A percentile compares a stretch with the other conserved stretches of the same genome.
These are phyloP conservation scores for Eurytemora carolleeae DNA, from an alignment of 1,140 invertebrate genomes.

Conservation along the genomic window DNA sequence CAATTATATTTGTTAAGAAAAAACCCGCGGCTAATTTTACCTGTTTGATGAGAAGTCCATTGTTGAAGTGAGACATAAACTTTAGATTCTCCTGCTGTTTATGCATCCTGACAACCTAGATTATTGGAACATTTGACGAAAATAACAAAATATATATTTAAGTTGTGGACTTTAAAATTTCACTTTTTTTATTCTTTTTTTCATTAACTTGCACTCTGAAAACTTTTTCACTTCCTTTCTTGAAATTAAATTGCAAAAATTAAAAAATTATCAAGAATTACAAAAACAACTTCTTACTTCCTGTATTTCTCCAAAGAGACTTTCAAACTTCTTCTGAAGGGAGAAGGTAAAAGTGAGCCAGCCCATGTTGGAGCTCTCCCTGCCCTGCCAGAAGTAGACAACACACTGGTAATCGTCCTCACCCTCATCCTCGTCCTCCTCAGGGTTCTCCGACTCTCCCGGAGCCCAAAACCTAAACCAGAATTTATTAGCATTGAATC, in stretches of 20 bases:
- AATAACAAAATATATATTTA: too few species aligned
- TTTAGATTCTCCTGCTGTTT: conserved; percentile 98
- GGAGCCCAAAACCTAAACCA: conserved; percentile 78
- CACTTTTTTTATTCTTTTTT: too few species aligned
- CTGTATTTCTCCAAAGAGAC: conserved; percentile 76
- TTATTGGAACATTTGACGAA: too few species aligned
- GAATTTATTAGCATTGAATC: too few species aligned
- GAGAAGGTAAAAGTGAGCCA: conserved; percentile 98
- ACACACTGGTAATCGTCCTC: conserved; percentile 86
- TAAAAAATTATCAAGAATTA: too few species aligned
- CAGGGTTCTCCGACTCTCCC: conserved; percentile 35
- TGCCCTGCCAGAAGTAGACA: conserved; percentile 89
- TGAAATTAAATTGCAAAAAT: too few species aligned
- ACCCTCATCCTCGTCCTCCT: conserved; percentile 38
- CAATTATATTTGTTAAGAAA: too few species aligned
- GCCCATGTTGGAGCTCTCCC: conserved; percentile 94
- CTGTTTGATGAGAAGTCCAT: conserved; percentile 77
- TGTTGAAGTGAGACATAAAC: conserved; percentile 93
- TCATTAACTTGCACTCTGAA: too few species aligned
- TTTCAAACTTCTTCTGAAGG: conserved; percentile 92
- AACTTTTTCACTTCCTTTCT: too few species aligned
- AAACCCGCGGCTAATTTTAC: conserved; percentile 72
- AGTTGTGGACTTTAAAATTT: too few species aligned
- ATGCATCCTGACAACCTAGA: conserved; percentile 89
- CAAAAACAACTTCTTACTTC: too few species aligned